Percentiles rank a stretch among this genome's conserved stretches.
These are phyloP conservation scores for Quiscalus mexicanus DNA, from an alignment of 2,113 vertebrate genomes.

Conservation along the genomic window DNA sequence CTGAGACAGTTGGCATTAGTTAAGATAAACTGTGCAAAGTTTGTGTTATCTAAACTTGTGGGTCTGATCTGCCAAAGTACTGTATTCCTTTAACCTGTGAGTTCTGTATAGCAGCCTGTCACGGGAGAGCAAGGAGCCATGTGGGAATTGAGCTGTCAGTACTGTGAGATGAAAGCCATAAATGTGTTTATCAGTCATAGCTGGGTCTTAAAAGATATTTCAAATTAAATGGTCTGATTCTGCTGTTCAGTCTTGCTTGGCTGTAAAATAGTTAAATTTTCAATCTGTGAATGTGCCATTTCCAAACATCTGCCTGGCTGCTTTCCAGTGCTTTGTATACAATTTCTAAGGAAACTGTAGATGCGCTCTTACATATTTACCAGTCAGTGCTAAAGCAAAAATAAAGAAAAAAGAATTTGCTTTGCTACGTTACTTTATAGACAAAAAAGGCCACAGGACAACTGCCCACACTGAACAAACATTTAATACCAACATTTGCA, in stretches of 20 bases:
- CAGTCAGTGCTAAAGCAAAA: neutral
- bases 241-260: slow-evolving; percentile 7
- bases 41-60: neutral
- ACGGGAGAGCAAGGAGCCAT: neutral
- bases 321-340: neutral
- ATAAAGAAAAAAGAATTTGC: neutral
- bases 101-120: neutral
- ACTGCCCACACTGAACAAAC: neutral
- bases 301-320: slow-evolving; percentile 21
- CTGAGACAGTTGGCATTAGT: neutral
- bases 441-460: neutral
- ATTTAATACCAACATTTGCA: neutral
- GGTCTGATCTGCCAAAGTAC: neutral
- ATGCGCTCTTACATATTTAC: neutral
- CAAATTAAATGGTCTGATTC: neutral
- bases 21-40: neutral
- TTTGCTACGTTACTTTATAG: neutral
- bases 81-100: neutral
- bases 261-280: slow-evolving; percentile 21
- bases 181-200: neutral
- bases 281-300: neutral
- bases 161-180: neutral
- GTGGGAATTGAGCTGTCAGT: neutral
- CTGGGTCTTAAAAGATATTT: neutral
- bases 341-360: neutral